These are phyloP conservation scores for Heterotis niloticus DNA, from an alignment of 2,113 vertebrate genomes.

Conservation along the genomic window DNA sequence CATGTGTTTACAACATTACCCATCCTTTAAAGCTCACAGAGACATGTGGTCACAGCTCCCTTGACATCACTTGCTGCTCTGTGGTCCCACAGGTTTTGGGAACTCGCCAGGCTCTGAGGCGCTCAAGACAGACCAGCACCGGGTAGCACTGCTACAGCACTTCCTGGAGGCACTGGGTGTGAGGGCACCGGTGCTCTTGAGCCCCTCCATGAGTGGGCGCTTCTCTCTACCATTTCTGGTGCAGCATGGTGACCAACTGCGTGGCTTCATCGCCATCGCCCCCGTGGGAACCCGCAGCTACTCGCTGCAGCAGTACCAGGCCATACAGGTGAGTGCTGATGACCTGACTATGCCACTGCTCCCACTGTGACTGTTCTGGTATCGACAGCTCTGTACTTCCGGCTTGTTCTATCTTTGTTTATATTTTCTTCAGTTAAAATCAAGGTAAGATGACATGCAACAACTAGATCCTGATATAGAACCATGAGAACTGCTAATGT, in stretches of 20 bases:
- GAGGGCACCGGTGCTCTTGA: conserved; percentile 72
- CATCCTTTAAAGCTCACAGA: too few relatives aligned
- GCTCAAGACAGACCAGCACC: conserved; percentile 67
- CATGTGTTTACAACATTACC: too few relatives aligned
- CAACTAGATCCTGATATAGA: background rate
- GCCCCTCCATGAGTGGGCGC: conserved; percentile 89
- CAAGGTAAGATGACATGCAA: background rate
- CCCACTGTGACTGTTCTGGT: background rate
- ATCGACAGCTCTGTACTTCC: background rate
- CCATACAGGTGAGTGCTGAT: conserved; percentile 71
- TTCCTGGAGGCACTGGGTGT: conserved; percentile 73
- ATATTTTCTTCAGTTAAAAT: too few relatives aligned
- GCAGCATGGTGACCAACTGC: conserved; percentile 63
- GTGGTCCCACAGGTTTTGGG: conserved; percentile 72
- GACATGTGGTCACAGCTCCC: too few relatives aligned
- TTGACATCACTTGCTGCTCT: too few relatives aligned
- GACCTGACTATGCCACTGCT: background rate
- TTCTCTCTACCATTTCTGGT: conserved; percentile 88
- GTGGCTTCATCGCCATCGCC: conserved; percentile 80
- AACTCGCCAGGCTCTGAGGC: conserved; percentile 66
- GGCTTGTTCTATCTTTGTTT: background rate
- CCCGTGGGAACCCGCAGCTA: conserved; percentile 80
- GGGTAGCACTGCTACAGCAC: conserved; percentile 70
- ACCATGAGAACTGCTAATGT: background rate
- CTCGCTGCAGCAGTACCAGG: conserved; percentile 72